Evolutionary conservation across 2,113 vertebrate genomes (phyloP).

Genomic region (Elephantulus edwardii): DNA sequence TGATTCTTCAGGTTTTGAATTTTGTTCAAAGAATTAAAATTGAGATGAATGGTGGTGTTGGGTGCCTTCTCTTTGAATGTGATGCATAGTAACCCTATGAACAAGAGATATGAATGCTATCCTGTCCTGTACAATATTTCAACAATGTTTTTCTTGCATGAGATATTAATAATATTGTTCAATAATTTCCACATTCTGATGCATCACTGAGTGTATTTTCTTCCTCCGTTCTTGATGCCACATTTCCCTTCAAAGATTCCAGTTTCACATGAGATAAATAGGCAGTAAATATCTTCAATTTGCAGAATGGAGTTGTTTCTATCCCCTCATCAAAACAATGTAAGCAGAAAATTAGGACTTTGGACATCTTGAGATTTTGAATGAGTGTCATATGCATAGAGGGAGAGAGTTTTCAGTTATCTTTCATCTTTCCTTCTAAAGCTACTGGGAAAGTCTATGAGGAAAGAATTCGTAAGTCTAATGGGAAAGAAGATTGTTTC

Average conservation of each 20-base stretch:
- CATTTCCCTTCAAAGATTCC: too few relatives aligned
- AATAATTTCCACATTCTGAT: too few relatives aligned
- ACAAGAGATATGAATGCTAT: too few relatives aligned
- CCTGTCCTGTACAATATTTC: too few relatives aligned
- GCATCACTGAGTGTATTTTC: too few relatives aligned
- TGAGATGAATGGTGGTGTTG: too few relatives aligned
- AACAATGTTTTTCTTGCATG: too few relatives aligned
- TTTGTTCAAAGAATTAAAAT: background rate
- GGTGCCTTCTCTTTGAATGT: too few relatives aligned
- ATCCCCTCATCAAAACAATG: background rate
- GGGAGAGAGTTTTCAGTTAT: background rate
- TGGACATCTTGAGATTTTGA: background rate
- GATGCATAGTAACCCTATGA: too few relatives aligned
- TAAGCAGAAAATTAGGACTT: background rate
- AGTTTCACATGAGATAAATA: too few relatives aligned
- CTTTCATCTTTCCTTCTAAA: background rate
- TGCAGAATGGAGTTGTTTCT: fast-evolving
- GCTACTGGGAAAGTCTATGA: background rate
- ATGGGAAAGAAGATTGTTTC: background rate
- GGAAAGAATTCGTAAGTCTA: background rate
- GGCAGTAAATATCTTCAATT: background rate
- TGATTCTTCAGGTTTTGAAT: constrained; percentile 8
- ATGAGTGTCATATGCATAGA: background rate
- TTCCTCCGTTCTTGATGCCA: too few relatives aligned
- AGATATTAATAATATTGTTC: too few relatives aligned